These are phyloP conservation scores for Calephelis perditalis DNA, from an alignment of 2,888 invertebrate genomes.

Conservation along the genomic window DNA sequence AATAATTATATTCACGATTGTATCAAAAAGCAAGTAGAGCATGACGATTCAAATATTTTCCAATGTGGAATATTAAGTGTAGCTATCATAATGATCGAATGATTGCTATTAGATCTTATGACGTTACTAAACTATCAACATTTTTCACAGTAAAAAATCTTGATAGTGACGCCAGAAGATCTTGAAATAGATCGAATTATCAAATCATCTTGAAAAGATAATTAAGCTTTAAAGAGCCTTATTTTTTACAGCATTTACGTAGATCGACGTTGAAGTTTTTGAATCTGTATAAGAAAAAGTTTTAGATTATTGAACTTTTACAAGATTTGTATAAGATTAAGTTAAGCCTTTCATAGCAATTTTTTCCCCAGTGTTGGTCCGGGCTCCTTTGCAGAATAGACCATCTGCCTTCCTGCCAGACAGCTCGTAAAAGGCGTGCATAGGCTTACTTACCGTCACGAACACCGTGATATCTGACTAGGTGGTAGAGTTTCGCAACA, in stretches of 20 bases:
- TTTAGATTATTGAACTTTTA: no score
- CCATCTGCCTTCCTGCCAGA: no score
- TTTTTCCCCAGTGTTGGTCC: no score
- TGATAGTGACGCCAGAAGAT: slow-evolving; percentile 21
- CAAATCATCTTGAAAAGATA: slow-evolving; percentile 10
- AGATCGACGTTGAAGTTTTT: neutral
- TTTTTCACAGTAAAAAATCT: slow-evolving; percentile 54
- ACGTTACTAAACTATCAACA: slow-evolving; percentile 26
- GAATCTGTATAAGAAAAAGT: no score
- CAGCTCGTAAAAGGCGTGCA: no score
- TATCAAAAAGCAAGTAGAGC: slow-evolving; percentile 72
- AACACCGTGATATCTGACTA: no score
- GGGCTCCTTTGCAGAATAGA: no score
- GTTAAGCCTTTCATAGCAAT: no score
- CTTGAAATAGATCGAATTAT: slow-evolving; percentile 13
- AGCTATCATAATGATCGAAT: slow-evolving; percentile 68
- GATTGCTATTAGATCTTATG: slow-evolving; percentile 51
- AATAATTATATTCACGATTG: slow-evolving; percentile 33
- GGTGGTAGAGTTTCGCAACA: no score
- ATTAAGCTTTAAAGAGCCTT: neutral
- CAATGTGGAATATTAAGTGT: slow-evolving; percentile 77
- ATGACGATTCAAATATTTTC: slow-evolving; percentile 76
- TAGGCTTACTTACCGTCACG: no score
- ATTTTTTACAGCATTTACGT: slow-evolving; percentile 6
- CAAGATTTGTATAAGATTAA: no score